These are phyloP conservation scores for Apomyelois bistriatella DNA, from an alignment of 2,888 invertebrate genomes.

Conservation along the genomic window DNA sequence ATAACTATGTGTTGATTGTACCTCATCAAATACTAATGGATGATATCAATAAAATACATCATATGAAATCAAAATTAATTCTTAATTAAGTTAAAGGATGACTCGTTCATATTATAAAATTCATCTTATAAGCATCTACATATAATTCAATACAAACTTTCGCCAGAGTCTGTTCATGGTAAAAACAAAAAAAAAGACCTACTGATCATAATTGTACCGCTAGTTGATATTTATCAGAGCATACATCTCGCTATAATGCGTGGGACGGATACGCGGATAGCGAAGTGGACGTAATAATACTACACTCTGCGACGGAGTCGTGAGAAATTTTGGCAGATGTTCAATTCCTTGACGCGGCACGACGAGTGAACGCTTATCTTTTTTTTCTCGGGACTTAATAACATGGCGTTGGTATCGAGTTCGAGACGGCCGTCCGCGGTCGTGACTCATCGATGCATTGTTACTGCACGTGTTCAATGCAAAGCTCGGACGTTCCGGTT, in stretches of 20 bases:
- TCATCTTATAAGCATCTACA: no score
- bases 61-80: neutral
- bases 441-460: constrained; percentile 73
- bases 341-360: constrained; percentile 76
- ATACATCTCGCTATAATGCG: constrained; percentile 53
- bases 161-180: neutral
- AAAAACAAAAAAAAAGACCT: neutral
- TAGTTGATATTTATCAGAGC: constrained; percentile 64
- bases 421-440: constrained; percentile 54
- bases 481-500: constrained; percentile 65
- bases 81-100: no score
- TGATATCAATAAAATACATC: neutral
- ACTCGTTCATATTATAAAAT: no score
- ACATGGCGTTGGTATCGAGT: constrained; percentile 62
- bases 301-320: constrained; percentile 64
- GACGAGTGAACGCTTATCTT: constrained; percentile 73
- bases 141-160: neutral
- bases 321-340: constrained; percentile 81
- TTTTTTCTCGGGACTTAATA: constrained; percentile 62
- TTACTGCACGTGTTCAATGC: constrained; percentile 70
- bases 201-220: constrained; percentile 41
- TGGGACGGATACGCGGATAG: constrained; percentile 47
- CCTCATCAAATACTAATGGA: no score
- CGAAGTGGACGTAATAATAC: constrained; percentile 69
- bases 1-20: no score